These are phyloP conservation scores for fruit fly (Drosophila melanogaster) DNA, from an alignment of 1,140 invertebrate species.

Conservation along the genomic window DNA sequence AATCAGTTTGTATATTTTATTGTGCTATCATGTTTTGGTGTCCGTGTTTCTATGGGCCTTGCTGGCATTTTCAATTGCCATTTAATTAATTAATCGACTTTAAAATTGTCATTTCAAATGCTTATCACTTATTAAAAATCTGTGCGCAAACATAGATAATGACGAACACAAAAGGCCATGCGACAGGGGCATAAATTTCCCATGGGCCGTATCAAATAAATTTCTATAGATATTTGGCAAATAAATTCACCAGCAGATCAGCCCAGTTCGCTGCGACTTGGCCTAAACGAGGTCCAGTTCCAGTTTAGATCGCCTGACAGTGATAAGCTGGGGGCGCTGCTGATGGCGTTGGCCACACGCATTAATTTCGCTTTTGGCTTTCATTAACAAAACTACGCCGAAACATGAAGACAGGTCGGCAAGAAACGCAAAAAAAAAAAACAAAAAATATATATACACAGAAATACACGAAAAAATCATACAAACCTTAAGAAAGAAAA, in stretches of 20 bases:
- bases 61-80: constrained; percentile 70
- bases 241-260: constrained; percentile 63
- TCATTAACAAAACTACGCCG: constrained; percentile 63
- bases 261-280: constrained; percentile 12
- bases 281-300: constrained; percentile 47
- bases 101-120: constrained; percentile 72
- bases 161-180: constrained; percentile 53
- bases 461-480: constrained; percentile 30
- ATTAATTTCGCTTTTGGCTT: constrained; percentile 77
- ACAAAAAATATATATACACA: constrained; percentile 24
- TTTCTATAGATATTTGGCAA: constrained; percentile 74
- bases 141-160: constrained; percentile 58
- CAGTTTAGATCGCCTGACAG: constrained; percentile 67
- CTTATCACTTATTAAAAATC: constrained; percentile 79
- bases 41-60: constrained; percentile 17
- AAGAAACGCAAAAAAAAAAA: not conserved
- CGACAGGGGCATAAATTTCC: constrained; percentile 63
- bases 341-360: constrained; percentile 78
- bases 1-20: constrained; percentile 75
- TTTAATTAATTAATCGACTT: constrained; percentile 82
- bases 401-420: constrained; percentile 41
- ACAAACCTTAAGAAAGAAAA: constrained; percentile 57
- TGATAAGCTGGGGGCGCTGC: constrained; percentile 73
- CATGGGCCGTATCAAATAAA: constrained; percentile 54
- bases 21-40: constrained; percentile 35